phyloP scores from a whole-genome alignment of 2,113 vertebrate species.

The Zosterops japonicus region DNA sequence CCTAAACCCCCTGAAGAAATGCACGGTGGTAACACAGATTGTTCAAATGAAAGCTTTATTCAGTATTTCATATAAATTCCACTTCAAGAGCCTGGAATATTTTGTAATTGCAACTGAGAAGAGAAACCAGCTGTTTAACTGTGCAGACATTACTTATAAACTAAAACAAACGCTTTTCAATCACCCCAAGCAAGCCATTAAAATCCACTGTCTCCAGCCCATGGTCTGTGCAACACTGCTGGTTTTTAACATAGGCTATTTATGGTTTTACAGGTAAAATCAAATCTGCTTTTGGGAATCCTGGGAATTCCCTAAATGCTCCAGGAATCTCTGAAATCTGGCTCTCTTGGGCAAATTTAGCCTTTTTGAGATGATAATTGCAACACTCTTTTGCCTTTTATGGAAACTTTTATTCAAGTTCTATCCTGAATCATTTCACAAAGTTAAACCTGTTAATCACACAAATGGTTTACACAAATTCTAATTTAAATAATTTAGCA shows the following conservation, averaged over 20 bases:
- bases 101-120: neutral
- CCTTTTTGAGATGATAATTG: neutral
- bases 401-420: neutral
- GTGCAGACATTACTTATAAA: neutral
- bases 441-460: neutral
- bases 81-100: neutral
- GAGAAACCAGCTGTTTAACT: neutral
- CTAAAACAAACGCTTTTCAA: neutral
- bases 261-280: neutral
- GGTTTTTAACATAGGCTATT: neutral
- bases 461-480: neutral
- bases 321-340: neutral
- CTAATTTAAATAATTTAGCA: neutral
- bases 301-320: neutral
- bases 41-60: constrained; percentile 46
- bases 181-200: neutral
- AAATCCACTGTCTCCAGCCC: neutral
- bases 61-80: neutral
- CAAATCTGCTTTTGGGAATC: neutral
- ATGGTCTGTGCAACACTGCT: neutral
- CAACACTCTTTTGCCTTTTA: neutral
- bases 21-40: accelerated
- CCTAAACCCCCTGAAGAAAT: neutral
- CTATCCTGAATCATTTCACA: neutral
- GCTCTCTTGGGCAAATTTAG: neutral